Conservation (phyloP, 2,888 invertebrate genomes). For the Machimus rusticus region DNA sequence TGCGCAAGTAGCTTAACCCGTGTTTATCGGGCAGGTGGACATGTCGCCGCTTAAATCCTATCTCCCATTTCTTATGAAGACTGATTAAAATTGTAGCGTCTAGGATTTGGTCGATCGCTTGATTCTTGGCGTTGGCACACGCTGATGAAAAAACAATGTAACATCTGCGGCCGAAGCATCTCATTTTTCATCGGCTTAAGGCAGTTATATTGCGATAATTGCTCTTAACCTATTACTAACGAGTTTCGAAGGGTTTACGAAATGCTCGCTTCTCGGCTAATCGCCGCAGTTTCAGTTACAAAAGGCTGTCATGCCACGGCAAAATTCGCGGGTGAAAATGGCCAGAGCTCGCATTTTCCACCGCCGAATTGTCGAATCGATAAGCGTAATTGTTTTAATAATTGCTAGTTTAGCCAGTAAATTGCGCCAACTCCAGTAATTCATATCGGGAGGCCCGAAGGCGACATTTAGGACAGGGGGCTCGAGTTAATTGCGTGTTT, state of each 20-base stretch:
- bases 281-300: neutral
- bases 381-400: slow-evolving; percentile 23
- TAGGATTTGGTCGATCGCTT: slow-evolving; percentile 2
- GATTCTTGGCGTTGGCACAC: neutral
- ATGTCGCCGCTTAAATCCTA: neutral
- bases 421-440: neutral
- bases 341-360: neutral
- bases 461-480: neutral
- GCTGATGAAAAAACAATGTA: slow-evolving; percentile 14
- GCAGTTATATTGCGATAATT: neutral
- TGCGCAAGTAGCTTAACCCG: slow-evolving; percentile 29
- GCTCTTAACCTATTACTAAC: neutral
- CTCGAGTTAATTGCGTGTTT: slow-evolving; percentile 33
- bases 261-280: neutral
- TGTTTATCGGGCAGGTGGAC: neutral
- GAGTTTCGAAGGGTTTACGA: neutral
- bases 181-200: neutral
- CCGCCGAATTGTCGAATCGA: slow-evolving; percentile 3
- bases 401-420: slow-evolving; percentile 18
- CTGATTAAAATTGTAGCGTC: neutral
- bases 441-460: neutral
- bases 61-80: neutral
- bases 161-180: neutral
- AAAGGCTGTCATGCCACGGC: neutral
- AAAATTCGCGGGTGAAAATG: neutral